These are phyloP conservation scores for Octonoba sinensis DNA, from an alignment of 2,888 invertebrate species.

Conservation along the genomic window DNA sequence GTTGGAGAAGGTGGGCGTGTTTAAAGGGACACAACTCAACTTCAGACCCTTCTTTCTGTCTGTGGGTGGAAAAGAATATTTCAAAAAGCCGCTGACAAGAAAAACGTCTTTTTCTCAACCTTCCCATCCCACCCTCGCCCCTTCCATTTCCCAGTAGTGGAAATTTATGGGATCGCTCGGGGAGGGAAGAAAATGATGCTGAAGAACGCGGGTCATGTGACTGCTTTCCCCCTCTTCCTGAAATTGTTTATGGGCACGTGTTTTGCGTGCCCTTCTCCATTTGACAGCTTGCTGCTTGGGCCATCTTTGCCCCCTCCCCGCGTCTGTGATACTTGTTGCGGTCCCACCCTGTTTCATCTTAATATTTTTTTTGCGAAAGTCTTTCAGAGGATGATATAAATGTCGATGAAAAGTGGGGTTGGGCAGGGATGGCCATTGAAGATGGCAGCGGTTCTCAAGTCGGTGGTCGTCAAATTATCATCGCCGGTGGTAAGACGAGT, in stretches of 20 bases:
- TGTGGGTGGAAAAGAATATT: slow-evolving; percentile 48
- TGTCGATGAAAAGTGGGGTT: slow-evolving; percentile 39
- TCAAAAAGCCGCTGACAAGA: slow-evolving; percentile 62
- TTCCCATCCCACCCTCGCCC: slow-evolving; percentile 2
- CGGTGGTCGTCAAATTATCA: slow-evolving; percentile 4
- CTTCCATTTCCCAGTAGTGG: slow-evolving; percentile 21
- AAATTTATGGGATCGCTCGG: slow-evolving; percentile 34
- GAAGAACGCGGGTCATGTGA: slow-evolving; percentile 28
- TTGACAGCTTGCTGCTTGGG: slow-evolving; percentile 40
- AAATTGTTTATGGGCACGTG: slow-evolving; percentile 46
- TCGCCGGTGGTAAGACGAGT: background rate
- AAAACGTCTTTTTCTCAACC: slow-evolving; percentile 56
- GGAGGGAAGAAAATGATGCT: slow-evolving; percentile 21
- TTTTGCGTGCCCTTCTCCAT: slow-evolving; percentile 21
- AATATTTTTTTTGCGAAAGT: slow-evolving; percentile 5
- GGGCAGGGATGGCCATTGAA: slow-evolving; percentile 3
- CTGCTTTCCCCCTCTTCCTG: slow-evolving; percentile 1
- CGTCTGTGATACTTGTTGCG: slow-evolving; percentile 19
- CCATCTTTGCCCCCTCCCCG: background rate
- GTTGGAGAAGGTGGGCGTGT: slow-evolving; percentile 36
- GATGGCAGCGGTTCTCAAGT: too few species aligned
- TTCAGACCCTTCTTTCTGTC: slow-evolving; percentile 24
- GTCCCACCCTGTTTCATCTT: too few species aligned
- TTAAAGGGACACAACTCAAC: slow-evolving; percentile 45
- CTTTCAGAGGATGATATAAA: slow-evolving; percentile 30